Conservation (phyloP, 1,140 invertebrate species). For the Ruditapes philippinarum region DNA sequence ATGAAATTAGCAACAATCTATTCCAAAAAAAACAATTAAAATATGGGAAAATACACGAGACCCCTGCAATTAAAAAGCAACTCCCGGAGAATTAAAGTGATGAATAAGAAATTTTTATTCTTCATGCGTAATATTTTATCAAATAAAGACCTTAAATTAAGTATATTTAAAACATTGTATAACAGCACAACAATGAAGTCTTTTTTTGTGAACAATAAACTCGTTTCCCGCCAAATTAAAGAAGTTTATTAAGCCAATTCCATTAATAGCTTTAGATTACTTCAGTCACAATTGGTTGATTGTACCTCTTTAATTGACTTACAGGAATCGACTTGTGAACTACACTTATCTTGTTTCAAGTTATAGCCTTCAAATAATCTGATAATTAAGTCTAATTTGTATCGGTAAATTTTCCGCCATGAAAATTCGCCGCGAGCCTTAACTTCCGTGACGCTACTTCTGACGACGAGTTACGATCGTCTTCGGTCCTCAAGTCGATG, state of each 20-base stretch:
- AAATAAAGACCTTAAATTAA: too few species aligned
- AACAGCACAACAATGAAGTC: too few species aligned
- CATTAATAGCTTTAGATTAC: conserved; percentile 47
- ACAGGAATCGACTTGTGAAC: conserved; percentile 46
- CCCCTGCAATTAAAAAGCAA: too few species aligned
- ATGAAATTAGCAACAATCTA: too few species aligned
- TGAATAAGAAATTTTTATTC: too few species aligned
- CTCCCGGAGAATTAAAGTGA: too few species aligned
- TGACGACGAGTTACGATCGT: conserved; percentile 29
- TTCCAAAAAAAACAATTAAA: too few species aligned
- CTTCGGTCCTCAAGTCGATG: conserved; percentile 37
- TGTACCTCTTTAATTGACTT: conserved; percentile 55
- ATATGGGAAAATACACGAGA: too few species aligned
- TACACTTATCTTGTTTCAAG: conserved; percentile 64
- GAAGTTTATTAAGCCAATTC: conserved; percentile 46
- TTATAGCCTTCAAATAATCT: conserved; percentile 52
- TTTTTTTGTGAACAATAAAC: conserved; percentile 31
- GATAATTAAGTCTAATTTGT: conserved; percentile 64
- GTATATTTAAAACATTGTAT: too few species aligned
- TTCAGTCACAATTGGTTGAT: conserved; percentile 28
- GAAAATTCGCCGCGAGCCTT: conserved; percentile 51
- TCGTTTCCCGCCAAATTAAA: conserved; percentile 46
- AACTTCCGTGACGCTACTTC: conserved; percentile 39
- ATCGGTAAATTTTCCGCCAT: conserved; percentile 67
- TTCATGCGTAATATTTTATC: too few species aligned